Conservation (phyloP, 2,113 vertebrate genomes). For the Rhabdornis inornatus region DNA sequence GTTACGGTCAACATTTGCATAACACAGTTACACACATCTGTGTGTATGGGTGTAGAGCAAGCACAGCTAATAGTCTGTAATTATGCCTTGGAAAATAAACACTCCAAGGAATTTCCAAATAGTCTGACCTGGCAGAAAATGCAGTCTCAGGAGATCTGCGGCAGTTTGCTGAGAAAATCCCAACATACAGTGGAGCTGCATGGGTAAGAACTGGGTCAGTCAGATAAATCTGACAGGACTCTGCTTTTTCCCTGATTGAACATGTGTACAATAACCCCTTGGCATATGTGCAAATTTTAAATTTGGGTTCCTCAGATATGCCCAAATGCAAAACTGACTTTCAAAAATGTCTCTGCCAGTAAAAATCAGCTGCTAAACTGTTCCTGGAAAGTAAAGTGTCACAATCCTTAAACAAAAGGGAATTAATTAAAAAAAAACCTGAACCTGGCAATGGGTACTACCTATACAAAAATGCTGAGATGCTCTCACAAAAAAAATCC, state of each 20-base stretch:
- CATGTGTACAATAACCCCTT: not conserved
- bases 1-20: slow-evolving; percentile 20
- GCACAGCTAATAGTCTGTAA: slow-evolving; percentile 41
- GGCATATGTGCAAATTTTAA: not conserved
- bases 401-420: not conserved
- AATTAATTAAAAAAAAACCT: not conserved
- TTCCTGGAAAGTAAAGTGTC: slow-evolving; percentile 12
- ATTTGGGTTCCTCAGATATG: not conserved
- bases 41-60: slow-evolving; percentile 24
- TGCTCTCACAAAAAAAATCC: not conserved
- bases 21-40: slow-evolving; percentile 29
- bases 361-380: not conserved
- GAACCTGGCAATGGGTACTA: too few species aligned
- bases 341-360: not conserved
- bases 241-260: not conserved
- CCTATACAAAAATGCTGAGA: not conserved
- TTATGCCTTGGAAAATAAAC: slow-evolving; percentile 56
- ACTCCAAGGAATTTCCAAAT: slow-evolving; percentile 58
- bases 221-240: not conserved
- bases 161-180: not conserved
- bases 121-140: slow-evolving; percentile 46
- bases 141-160: not conserved
- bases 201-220: not conserved
- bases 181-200: not conserved
- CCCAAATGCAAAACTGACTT: not conserved